phyloP scores from a whole-genome alignment of 2,888 invertebrate genomes.

The Oxytorus armatus region DNA sequence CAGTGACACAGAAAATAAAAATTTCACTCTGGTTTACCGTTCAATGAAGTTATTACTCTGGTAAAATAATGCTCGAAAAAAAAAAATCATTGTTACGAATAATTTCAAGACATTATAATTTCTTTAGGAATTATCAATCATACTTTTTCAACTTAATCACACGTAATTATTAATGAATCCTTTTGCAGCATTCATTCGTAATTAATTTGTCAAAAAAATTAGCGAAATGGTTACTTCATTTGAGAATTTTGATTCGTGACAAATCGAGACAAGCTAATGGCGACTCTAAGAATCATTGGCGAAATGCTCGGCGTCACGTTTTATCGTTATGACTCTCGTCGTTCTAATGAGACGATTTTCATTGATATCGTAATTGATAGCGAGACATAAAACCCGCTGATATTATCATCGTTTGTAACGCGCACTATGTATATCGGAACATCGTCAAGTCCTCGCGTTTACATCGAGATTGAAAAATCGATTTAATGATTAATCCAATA shows the following conservation, averaged over 20 bases:
- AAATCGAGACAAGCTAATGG: not conserved
- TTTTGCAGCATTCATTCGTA: not conserved
- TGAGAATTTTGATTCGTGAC: not conserved
- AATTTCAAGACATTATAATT: no score
- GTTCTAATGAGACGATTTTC: conserved; percentile 13
- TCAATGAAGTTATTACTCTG: no score
- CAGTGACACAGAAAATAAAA: no score
- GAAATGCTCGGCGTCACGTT: not conserved
- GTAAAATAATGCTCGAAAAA: no score
- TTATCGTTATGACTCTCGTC: conserved; percentile 12
- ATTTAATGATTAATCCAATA: conserved; percentile 22
- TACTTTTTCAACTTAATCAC: not conserved
- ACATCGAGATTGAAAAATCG: not conserved
- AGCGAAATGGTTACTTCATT: not conserved
- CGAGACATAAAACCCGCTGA: conserved; percentile 18
- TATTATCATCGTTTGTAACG: not conserved
- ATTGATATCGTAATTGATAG: conserved; percentile 5
- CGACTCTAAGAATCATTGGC: not conserved
- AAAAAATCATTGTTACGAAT: not conserved
- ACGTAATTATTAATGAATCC: not conserved
- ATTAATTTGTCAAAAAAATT: no score
- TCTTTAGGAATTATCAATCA: no score
- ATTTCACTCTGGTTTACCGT: no score
- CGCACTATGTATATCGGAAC: not conserved
- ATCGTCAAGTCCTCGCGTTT: not conserved